Evolutionary conservation across 2,888 invertebrate species (phyloP).

Genomic region (Enoplolaimus lenunculus): DNA sequence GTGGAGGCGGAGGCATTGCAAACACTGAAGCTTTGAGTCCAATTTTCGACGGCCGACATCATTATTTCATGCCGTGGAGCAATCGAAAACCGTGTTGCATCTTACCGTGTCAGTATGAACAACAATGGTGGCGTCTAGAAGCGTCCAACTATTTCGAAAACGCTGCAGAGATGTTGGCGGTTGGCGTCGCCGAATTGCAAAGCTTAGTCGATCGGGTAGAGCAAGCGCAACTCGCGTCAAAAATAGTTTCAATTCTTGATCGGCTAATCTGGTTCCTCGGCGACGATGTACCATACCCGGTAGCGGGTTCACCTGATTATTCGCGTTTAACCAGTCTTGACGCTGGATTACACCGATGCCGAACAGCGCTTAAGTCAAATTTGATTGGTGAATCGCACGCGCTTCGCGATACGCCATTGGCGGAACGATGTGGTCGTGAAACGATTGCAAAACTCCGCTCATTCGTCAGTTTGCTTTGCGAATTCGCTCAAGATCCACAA

Average conservation of each 20-base stretch:
- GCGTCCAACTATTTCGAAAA: constrained; percentile 25
- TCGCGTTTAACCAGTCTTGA: not conserved
- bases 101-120: constrained; percentile 29
- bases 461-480: not conserved
- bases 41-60: constrained; percentile 7
- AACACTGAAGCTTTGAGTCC: not conserved
- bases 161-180: not conserved
- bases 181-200: not conserved
- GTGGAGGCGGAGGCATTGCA: not conserved
- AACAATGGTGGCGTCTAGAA: constrained; percentile 29
- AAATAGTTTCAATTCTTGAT: not conserved
- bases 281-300: not conserved
- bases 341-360: not conserved
- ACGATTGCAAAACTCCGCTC: not conserved
- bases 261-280: not conserved
- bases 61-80: constrained; percentile 32
- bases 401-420: not conserved
- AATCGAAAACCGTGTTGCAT: constrained; percentile 33
- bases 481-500: constrained; percentile 2
- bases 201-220: constrained; percentile 6
- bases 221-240: constrained; percentile 1
- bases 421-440: not conserved
- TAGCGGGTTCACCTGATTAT: not conserved
- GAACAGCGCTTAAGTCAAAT: not conserved
- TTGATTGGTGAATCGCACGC: not conserved